Percentiles rank a stretch among this genome's conserved stretches.
Evolutionary conservation across 2,113 vertebrate species (phyloP).

Genomic region (Myrmecobius fasciatus): DNA sequence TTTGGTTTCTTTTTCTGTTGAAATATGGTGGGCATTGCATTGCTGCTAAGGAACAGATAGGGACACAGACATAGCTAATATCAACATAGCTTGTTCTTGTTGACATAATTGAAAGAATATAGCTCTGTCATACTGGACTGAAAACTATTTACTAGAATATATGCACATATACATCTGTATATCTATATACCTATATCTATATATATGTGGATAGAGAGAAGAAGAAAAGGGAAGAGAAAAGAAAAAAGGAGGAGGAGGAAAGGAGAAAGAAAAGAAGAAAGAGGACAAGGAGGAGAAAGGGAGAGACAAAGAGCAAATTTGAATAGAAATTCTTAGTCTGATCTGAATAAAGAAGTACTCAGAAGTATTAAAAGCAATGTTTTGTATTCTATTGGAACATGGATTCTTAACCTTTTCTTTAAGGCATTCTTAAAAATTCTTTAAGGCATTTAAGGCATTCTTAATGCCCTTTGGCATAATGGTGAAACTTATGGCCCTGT

Average conservation of each 20-base stretch:
- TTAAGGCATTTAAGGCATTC: too few relatives aligned
- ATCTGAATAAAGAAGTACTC: not conserved
- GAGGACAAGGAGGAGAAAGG: too few relatives aligned
- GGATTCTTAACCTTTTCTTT: not conserved
- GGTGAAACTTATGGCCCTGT: not conserved
- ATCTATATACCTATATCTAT: not conserved
- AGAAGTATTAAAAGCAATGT: not conserved
- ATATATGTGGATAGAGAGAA: not conserved
- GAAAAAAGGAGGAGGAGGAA: not conserved
- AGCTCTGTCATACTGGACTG: constrained; percentile 19
- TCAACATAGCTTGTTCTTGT: not conserved
- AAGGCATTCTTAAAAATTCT: too few relatives aligned
- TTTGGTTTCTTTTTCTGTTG: not conserved
- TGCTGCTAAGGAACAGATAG: not conserved
- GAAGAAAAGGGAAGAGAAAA: not conserved
- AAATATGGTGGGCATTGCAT: not conserved
- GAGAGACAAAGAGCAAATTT: too few relatives aligned
- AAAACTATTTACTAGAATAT: not conserved
- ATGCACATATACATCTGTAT: not conserved
- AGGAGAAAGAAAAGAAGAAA: not conserved
- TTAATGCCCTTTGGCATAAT: not conserved
- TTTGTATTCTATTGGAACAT: not conserved
- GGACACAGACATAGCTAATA: not conserved
- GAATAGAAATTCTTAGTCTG: not conserved
- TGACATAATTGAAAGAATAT: constrained; percentile 5